These are phyloP conservation scores for Doryteuthis pealeii DNA, from an alignment of 1,140 invertebrate genomes.

Conservation along the genomic window DNA sequence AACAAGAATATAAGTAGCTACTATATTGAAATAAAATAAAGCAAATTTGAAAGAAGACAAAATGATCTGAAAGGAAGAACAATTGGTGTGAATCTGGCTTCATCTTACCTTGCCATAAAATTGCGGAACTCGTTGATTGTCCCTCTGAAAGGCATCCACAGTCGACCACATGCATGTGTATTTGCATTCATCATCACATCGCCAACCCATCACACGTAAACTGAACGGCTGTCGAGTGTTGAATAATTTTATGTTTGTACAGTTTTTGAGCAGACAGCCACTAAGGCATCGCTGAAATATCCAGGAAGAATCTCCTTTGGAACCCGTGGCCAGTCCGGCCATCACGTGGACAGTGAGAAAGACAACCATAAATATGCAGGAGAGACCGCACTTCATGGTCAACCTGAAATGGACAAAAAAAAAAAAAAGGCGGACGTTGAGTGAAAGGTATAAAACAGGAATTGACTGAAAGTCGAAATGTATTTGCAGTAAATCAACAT, in stretches of 20 bases:
- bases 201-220: conserved; percentile 46
- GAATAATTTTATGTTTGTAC: conserved; percentile 25
- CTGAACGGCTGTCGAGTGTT: conserved; percentile 37
- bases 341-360: background rate
- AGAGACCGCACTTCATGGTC: background rate
- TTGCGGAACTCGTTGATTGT: conserved; percentile 77
- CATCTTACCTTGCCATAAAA: conserved; percentile 91
- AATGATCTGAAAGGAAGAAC: no score
- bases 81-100: no score
- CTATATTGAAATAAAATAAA: no score
- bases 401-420: background rate
- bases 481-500: no score
- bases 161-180: conserved; percentile 95
- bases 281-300: conserved; percentile 45
- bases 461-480: no score
- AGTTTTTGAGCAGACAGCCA: conserved; percentile 35
- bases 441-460: no score
- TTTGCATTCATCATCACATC: conserved; percentile 57
- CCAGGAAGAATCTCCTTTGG: conserved; percentile 45
- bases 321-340: conserved; percentile 24
- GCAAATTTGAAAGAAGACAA: no score
- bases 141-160: conserved; percentile 75
- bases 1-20: no score
- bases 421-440: background rate
- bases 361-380: background rate